A percentile compares a stretch with the other conserved stretches of the same genome.
phyloP scores from a whole-genome alignment of 1,140 invertebrate genomes.

The Tachypleus tridentatus region DNA sequence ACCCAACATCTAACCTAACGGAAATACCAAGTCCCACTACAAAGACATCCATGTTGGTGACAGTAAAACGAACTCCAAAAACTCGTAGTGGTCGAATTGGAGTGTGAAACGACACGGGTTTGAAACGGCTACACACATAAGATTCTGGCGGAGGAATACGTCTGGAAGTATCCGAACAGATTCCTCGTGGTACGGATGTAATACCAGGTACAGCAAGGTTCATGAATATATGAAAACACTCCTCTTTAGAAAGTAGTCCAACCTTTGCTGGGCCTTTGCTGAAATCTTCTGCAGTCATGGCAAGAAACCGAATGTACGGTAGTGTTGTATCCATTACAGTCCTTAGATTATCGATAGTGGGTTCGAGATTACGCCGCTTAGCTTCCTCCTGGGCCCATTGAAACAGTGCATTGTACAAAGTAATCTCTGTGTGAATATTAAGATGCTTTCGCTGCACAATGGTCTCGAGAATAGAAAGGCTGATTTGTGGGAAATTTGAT shows the following conservation, averaged over 20 bases:
- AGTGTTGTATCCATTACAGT: slow-evolving; percentile 11
- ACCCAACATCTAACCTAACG: slow-evolving; percentile 24
- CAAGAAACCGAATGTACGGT: slow-evolving; percentile 24
- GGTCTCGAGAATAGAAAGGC: slow-evolving; percentile 24
- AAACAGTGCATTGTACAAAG: slow-evolving; percentile 25
- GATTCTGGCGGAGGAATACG: slow-evolving; percentile 26
- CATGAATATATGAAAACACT: slow-evolving; percentile 28
- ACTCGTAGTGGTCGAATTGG: slow-evolving; percentile 19
- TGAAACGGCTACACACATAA: slow-evolving; percentile 23
- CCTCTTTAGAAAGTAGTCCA: slow-evolving; percentile 24
- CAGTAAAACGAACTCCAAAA: slow-evolving; percentile 24
- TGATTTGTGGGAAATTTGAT: slow-evolving; percentile 19
- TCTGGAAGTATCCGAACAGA: slow-evolving; percentile 23
- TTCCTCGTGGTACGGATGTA: slow-evolving; percentile 24
- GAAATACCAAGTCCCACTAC: slow-evolving; percentile 26
- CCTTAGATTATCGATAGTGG: slow-evolving; percentile 18
- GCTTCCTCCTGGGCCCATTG: slow-evolving; percentile 27
- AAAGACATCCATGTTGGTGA: slow-evolving; percentile 26
- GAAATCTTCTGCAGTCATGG: slow-evolving; percentile 28
- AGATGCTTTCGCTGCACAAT: slow-evolving; percentile 25
- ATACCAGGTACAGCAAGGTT: slow-evolving; percentile 28
- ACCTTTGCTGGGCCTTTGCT: slow-evolving; percentile 22
- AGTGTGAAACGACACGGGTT: slow-evolving; percentile 23
- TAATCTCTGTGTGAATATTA: slow-evolving; percentile 28
- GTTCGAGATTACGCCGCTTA: slow-evolving; percentile 20